phyloP scores from a whole-genome alignment of 1,140 invertebrate genomes.

The Paralvinella palmiformis region DNA sequence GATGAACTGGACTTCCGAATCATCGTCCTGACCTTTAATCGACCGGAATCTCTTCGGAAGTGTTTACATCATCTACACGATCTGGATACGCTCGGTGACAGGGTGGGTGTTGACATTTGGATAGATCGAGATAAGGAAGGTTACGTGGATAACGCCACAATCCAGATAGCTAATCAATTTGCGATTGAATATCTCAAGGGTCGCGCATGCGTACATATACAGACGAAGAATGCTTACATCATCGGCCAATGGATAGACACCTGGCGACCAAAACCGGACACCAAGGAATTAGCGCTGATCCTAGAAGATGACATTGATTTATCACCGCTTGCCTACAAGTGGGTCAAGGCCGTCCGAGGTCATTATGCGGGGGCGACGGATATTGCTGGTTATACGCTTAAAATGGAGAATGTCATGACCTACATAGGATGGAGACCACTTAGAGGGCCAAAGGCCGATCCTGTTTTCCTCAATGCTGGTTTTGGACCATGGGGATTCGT shows the following conservation, averaged over 20 bases:
- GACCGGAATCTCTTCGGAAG: not conserved
- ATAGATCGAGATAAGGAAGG: constrained; percentile 25
- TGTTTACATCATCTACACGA: not conserved
- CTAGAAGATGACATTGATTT: constrained; percentile 39
- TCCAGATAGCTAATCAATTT: not conserved
- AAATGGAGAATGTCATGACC: constrained; percentile 5
- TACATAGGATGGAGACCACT: not conserved
- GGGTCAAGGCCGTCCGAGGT: too few species aligned
- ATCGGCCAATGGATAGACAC: constrained; percentile 37
- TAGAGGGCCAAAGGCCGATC: constrained; percentile 1
- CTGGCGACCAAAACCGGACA: constrained; percentile 26
- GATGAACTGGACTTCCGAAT: constrained; percentile 7
- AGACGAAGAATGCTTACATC: constrained; percentile 31
- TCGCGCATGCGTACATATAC: constrained; percentile 24
- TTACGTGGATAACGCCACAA: not conserved
- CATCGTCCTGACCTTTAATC: constrained; percentile 6
- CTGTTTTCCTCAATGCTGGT: constrained; percentile 13
- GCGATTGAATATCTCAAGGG: constrained; percentile 17
- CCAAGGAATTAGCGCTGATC: constrained; percentile 34
- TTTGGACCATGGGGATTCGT: constrained; percentile 17
- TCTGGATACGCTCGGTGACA: constrained; percentile 16
- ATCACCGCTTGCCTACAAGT: constrained; percentile 32
- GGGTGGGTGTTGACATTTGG: constrained; percentile 29
- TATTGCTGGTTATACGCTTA: constrained; percentile 6
- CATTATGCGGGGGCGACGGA: not conserved